Conservation (phyloP, 2,888 invertebrate species). For the Esperia sulphurella region DNA sequence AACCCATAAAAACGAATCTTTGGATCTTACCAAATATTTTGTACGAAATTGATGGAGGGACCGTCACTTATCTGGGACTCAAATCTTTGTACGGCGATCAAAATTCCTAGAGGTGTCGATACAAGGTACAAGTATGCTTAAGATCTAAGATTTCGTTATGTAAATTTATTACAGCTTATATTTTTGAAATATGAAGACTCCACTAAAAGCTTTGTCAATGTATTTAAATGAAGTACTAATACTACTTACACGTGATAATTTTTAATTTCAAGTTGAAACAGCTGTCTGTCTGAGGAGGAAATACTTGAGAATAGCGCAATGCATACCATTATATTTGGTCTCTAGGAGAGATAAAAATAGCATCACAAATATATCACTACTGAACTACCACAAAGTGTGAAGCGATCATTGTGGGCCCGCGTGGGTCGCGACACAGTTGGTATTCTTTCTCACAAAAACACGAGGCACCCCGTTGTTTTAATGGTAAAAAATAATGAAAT, state of each 20-base stretch:
- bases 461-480: conserved; percentile 75
- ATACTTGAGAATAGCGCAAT: neutral
- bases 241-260: neutral
- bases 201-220: neutral
- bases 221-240: neutral
- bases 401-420: conserved; percentile 57
- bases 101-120: conserved; percentile 78
- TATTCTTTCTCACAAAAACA: conserved; percentile 64
- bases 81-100: conserved; percentile 64
- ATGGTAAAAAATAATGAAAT: conserved; percentile 72
- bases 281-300: neutral
- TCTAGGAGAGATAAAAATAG: conserved; percentile 45
- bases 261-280: neutral
- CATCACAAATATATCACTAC: conserved; percentile 58
- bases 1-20: conserved; percentile 72
- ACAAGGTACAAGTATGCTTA: conserved; percentile 58
- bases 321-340: neutral
- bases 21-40: conserved; percentile 73
- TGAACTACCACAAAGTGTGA: conserved; percentile 72
- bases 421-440: conserved; percentile 63
- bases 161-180: neutral
- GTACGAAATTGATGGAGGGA: conserved; percentile 73
- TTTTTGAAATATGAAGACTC: neutral
- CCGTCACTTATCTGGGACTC: conserved; percentile 58
- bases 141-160: conserved; percentile 26